Base-by-base conservation (phyloP, 1,140 invertebrate genomes). In the Diabrotica virgifera region DNA sequence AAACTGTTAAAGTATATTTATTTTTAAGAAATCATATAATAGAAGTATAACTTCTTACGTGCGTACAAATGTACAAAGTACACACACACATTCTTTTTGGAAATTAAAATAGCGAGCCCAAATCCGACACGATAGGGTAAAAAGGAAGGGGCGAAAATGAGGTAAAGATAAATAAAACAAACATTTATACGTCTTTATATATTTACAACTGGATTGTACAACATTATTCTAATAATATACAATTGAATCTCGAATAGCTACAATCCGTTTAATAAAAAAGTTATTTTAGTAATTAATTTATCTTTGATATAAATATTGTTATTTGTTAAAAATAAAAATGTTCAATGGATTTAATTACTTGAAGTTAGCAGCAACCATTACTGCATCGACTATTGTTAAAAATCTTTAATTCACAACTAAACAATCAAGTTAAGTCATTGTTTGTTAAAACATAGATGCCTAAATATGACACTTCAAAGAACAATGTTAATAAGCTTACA, bases 181-280 rank as follows among this genome's bases (percentile, higher is more conserved):
- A 37, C 5, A 13, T 13, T 50, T 63, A 65, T 65, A 58, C 59
- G 59, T 58, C 52, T 66, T 69, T 61, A 63, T 72, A 74, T 76
- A 76, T 76, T 76, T 76, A 76, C 74, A 76, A 72, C 73, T 66
- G 73, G 74, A 76, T 76, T 74, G 72, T 74, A 74, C 73, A 76
- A 71, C 70, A 73, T 74, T 74, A 74, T 67, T 72, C 70, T 72
- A 74, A 70, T 74, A 74, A 68, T 74, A 72, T 74, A 74, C 72
- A 74, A 46, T 73, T 72, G 63, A 57, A 70, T 64, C 58, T 67
- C 65, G 62, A 74, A 72, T 68, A 72, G 62, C 71, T 72, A 72
- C 68, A 64, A 69, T 71, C 63, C 57, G 66, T 74, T 70, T 74
- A 72, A 66, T 74, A 74, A 74, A 74, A 74, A 73, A 68, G 72